phyloP scores from a whole-genome alignment of 2,888 invertebrate species.

The Polietes domitor region DNA sequence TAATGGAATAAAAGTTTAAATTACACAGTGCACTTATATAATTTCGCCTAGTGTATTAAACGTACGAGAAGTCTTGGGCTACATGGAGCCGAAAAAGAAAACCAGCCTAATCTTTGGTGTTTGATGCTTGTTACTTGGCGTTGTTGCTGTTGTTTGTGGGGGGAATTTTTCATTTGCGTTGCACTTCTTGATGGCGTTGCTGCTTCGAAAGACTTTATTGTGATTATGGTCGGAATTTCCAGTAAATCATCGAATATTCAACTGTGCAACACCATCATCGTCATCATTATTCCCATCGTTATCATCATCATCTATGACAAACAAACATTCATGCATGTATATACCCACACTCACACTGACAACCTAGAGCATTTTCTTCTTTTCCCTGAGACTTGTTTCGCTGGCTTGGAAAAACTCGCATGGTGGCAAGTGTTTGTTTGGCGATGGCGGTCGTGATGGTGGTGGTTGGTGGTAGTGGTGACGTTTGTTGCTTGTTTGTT shows the following conservation, averaged over 20 bases:
- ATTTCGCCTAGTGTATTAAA: too few species aligned
- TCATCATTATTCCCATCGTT: neutral
- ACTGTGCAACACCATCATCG: neutral
- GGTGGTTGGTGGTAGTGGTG: conserved; percentile 29
- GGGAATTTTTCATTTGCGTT: neutral
- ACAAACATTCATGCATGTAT: neutral
- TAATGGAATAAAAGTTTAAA: too few species aligned
- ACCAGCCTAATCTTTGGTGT: neutral
- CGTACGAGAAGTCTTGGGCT: too few species aligned
- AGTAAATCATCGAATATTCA: conserved; percentile 60
- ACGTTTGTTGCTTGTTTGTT: conserved; percentile 57
- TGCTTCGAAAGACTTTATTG: conserved; percentile 22
- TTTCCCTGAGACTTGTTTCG: conserved; percentile 27
- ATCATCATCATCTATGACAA: neutral
- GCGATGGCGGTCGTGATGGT: neutral
- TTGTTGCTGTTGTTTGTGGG: too few species aligned
- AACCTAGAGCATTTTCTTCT: conserved; percentile 11
- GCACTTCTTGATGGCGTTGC: neutral
- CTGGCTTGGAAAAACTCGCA: conserved; percentile 8
- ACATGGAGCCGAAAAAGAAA: too few species aligned
- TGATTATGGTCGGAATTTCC: conserved; percentile 48
- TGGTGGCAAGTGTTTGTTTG: conserved; percentile 19
- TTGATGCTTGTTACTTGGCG: too few species aligned
- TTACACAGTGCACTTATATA: too few species aligned
- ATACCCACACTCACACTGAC: neutral